A percentile compares a stretch with the other conserved stretches of the same genome.
Conservation (phyloP, 2,113 vertebrate species). For the Gallinago jamesoni region DNA sequence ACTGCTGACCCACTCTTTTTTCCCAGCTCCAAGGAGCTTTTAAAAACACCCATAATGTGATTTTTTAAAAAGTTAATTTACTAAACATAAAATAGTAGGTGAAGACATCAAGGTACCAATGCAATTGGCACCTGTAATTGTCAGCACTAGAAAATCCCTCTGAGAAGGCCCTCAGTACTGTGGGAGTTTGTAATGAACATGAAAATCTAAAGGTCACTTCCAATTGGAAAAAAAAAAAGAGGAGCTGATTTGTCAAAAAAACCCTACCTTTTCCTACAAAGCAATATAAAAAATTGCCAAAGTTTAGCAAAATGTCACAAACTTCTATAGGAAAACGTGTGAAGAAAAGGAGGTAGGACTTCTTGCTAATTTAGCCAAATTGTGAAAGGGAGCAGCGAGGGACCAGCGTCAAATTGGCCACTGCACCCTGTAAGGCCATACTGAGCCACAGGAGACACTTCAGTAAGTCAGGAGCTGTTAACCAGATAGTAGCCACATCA, state of each 20-base stretch:
- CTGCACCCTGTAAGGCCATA: background rate
- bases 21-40: background rate
- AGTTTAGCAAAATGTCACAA: background rate
- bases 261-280: background rate
- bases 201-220: background rate
- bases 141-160: background rate
- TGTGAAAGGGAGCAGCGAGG: background rate
- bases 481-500: background rate
- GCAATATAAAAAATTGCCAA: background rate
- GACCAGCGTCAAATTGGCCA: background rate
- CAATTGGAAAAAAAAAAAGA: background rate
- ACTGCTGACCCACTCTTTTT: background rate
- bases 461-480: background rate
- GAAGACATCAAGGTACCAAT: background rate
- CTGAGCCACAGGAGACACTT: background rate
- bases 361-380: background rate
- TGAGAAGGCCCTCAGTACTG: background rate
- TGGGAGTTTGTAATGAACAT: background rate
- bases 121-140: background rate
- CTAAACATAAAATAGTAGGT: background rate
- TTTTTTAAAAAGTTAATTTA: background rate
- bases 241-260: background rate
- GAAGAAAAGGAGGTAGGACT: background rate
- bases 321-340: background rate
- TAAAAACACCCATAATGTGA: background rate